Evolutionary conservation across 2,797 vertebrate species (phyloP).

Genomic region (Poecilia velifera): DNA sequence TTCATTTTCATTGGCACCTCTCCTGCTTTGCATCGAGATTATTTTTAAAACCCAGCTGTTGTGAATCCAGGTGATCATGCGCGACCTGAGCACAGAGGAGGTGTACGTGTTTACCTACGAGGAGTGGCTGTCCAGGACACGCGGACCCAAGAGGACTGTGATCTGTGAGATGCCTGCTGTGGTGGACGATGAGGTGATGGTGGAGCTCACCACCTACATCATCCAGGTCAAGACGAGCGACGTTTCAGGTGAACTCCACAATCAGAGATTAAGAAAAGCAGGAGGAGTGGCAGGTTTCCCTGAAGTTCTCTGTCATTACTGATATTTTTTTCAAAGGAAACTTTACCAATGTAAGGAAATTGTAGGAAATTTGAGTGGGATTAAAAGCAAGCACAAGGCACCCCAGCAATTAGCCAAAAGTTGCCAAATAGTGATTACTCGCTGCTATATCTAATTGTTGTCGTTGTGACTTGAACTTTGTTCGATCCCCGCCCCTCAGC

Average conservation of each 20-base stretch:
- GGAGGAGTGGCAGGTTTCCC: neutral
- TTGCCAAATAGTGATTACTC: neutral
- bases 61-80: slow-evolving; percentile 84
- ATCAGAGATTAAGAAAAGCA: neutral
- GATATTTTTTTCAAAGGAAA: neutral
- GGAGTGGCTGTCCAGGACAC: slow-evolving; percentile 91
- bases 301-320: neutral
- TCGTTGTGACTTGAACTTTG: neutral
- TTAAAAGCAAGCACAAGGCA: neutral
- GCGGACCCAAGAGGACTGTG: slow-evolving; percentile 84
- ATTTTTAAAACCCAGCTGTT: slow-evolving; percentile 15
- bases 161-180: slow-evolving; percentile 92
- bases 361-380: neutral
- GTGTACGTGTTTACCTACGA: slow-evolving; percentile 88
- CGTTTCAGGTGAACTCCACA: slow-evolving; percentile 80
- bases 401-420: neutral
- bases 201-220: slow-evolving; percentile 90
- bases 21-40: neutral
- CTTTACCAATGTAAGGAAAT: neutral
- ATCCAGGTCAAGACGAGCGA: slow-evolving; percentile 94
- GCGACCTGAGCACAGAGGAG: slow-evolving; percentile 87
- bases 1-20: neutral
- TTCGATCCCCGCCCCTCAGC: neutral
- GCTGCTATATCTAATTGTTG: neutral
- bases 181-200: slow-evolving; percentile 89